phyloP scores from a whole-genome alignment of 2,113 vertebrate species.

The Scomber scombrus region DNA sequence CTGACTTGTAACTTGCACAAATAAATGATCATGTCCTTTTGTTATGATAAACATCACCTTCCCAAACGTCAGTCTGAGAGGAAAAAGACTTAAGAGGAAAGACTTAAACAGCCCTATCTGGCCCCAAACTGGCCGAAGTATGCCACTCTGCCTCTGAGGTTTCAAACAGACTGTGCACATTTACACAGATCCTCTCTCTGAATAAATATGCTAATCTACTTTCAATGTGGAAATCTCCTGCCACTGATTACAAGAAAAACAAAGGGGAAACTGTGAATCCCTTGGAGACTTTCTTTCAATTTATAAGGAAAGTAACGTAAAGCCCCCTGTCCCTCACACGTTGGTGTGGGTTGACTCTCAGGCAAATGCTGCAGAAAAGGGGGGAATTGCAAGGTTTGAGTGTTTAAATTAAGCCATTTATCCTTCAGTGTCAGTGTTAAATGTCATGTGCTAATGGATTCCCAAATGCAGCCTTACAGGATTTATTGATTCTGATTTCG shows the following conservation, averaged over 20 bases:
- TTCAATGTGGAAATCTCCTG: slow-evolving; percentile 72
- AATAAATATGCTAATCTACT: slow-evolving; percentile 72
- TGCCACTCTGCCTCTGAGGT: slow-evolving; percentile 47
- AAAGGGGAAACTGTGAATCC: slow-evolving; percentile 68
- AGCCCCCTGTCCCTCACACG: slow-evolving; percentile 46
- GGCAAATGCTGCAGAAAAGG: slow-evolving; percentile 37
- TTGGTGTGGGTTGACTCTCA: slow-evolving; percentile 49
- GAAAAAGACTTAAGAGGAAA: slow-evolving; percentile 55
- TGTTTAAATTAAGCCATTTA: slow-evolving; percentile 16
- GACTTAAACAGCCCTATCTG: slow-evolving; percentile 49
- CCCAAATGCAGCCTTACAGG: neutral
- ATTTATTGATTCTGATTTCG: slow-evolving; percentile 27
- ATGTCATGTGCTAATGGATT: slow-evolving; percentile 24
- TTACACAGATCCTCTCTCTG: slow-evolving; percentile 66
- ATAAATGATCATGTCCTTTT: slow-evolving; percentile 59
- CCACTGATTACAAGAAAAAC: slow-evolving; percentile 73
- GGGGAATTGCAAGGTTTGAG: slow-evolving; percentile 10
- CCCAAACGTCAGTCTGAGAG: slow-evolving; percentile 48
- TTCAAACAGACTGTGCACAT: slow-evolving; percentile 39
- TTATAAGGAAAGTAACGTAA: slow-evolving; percentile 44
- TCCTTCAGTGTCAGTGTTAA: slow-evolving; percentile 8
- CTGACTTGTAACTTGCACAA: slow-evolving; percentile 47
- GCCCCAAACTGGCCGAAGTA: slow-evolving; percentile 63
- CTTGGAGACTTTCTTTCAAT: slow-evolving; percentile 50
- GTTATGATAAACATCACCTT: slow-evolving; percentile 75